phyloP scores from a whole-genome alignment of 2,797 vertebrate species.

The Peromyscus eremicus region DNA sequence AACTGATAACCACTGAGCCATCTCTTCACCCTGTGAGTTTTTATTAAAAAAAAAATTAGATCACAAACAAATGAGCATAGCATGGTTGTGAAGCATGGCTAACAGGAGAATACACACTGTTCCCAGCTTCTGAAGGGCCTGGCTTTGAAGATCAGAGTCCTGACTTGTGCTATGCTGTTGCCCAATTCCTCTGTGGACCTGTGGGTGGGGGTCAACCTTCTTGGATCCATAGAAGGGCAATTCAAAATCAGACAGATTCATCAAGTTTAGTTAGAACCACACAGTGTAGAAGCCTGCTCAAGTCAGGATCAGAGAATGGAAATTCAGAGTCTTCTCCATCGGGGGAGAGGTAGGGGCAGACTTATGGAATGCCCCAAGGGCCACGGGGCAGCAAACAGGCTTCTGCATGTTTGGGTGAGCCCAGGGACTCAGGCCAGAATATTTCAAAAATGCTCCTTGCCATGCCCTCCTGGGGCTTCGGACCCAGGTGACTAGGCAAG shows the following conservation, averaged over 20 bases:
- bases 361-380: background rate
- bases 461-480: background rate
- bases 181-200: background rate
- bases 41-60: background rate
- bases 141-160: background rate
- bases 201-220: background rate
- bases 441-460: slow-evolving; percentile 10
- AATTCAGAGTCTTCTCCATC: background rate
- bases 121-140: background rate
- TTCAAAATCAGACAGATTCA: slow-evolving; percentile 11
- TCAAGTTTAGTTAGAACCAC: background rate
- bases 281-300: background rate
- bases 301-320: background rate
- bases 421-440: slow-evolving; percentile 33
- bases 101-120: background rate
- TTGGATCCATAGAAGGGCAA: background rate
- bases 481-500: background rate
- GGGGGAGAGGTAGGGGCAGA: background rate
- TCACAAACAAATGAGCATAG: background rate
- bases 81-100: fast-evolving
- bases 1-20: background rate
- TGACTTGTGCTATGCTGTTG: background rate
- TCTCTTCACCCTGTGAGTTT: background rate
- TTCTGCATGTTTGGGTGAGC: background rate
- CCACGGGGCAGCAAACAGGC: background rate